Conservation (phyloP, 2,888 invertebrate species). For the Drosophila lutescens region DNA sequence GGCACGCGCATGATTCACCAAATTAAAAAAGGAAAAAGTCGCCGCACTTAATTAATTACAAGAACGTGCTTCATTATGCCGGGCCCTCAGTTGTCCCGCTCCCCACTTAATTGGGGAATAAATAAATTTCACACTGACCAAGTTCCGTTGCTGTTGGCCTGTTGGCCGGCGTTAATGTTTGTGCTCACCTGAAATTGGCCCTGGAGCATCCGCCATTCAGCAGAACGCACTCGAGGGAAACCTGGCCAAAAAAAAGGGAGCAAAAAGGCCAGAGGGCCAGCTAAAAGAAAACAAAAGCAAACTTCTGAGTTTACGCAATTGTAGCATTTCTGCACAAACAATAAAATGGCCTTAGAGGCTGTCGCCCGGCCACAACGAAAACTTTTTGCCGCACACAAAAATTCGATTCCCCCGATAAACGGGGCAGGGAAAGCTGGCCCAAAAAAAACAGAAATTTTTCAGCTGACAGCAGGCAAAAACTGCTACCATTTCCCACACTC, state of each 20-base stretch:
- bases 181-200: slow-evolving; percentile 62
- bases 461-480: slow-evolving; percentile 43
- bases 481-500: neutral
- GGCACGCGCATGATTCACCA: slow-evolving; percentile 43
- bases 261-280: neutral
- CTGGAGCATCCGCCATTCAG: slow-evolving; percentile 67
- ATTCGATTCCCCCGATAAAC: slow-evolving; percentile 74
- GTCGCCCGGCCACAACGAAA: slow-evolving; percentile 30
- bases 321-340: slow-evolving; percentile 65
- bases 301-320: slow-evolving; percentile 73
- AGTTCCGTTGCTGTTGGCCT: neutral
- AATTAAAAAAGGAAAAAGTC: slow-evolving; percentile 63
- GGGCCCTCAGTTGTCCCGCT: slow-evolving; percentile 8
- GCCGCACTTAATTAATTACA: slow-evolving; percentile 80
- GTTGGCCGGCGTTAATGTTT: slow-evolving; percentile 50
- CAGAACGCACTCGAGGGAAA: slow-evolving; percentile 72
- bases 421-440: slow-evolving; percentile 4
- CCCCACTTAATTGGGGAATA: slow-evolving; percentile 65
- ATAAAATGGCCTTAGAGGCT: slow-evolving; percentile 70
- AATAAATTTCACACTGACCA: slow-evolving; percentile 76
- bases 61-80: slow-evolving; percentile 75
- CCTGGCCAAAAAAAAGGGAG: slow-evolving; percentile 18
- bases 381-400: slow-evolving; percentile 60
- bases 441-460: slow-evolving; percentile 7
- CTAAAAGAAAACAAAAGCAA: slow-evolving; percentile 58